Evolutionary conservation across 2,113 vertebrate genomes (phyloP).

Genomic region (Brachionichthys hirsutus): DNA sequence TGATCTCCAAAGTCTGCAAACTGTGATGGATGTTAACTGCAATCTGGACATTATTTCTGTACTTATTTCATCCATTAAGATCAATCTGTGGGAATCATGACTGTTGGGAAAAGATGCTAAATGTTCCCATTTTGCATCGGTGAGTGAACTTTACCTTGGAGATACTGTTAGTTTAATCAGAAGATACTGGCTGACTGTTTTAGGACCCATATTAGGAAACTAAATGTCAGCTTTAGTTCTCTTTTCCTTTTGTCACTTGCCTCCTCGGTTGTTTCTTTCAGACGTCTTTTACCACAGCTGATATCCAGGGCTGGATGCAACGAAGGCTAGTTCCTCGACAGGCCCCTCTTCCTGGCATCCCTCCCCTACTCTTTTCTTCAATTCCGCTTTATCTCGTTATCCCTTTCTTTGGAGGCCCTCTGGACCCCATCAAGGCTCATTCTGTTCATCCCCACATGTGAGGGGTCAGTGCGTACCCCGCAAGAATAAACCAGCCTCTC

Average conservation of each 20-base stretch:
- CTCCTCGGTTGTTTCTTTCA: too few species aligned
- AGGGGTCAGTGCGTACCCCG: conserved; percentile 65
- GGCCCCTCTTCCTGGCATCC: conserved; percentile 47
- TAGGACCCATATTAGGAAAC: not conserved
- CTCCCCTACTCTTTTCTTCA: conserved; percentile 50
- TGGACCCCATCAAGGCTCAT: conserved; percentile 61
- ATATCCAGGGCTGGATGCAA: conserved; percentile 10
- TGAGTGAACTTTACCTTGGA: not conserved
- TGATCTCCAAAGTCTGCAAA: not conserved
- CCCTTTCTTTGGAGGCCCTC: conserved; percentile 57
- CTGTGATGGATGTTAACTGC: not conserved
- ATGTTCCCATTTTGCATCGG: too few species aligned
- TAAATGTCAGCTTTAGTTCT: not conserved
- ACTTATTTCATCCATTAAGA: too few species aligned
- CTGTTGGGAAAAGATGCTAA: too few species aligned
- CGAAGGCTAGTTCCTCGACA: conserved; percentile 39
- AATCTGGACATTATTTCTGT: not conserved
- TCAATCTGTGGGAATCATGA: too few species aligned
- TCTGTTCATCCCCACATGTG: conserved; percentile 71
- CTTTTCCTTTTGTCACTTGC: not conserved
- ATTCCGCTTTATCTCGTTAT: conserved; percentile 46
- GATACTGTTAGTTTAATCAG: too few species aligned
- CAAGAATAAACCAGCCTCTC: conserved; percentile 71
- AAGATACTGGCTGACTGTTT: too few species aligned
- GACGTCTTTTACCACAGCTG: not conserved